Evolutionary conservation across 2,113 vertebrate genomes (phyloP).

Genomic region (Halichoerus grypus): DNA sequence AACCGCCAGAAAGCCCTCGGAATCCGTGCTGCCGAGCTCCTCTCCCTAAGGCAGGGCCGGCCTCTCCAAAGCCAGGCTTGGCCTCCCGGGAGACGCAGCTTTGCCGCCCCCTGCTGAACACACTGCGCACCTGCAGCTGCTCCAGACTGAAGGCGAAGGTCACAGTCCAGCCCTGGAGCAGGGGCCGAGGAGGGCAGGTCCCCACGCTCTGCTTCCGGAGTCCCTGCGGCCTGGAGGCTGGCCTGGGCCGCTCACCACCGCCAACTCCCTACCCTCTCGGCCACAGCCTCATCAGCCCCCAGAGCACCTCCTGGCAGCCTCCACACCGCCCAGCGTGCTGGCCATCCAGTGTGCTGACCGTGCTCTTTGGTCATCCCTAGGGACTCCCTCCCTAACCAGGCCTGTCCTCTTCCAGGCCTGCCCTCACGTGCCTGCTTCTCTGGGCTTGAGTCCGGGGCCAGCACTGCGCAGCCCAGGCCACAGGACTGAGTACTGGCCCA

Average conservation of each 20-base stretch:
- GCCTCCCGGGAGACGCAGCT: not conserved
- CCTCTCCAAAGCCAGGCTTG: rapidly evolving
- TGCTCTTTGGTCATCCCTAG: too few relatives aligned
- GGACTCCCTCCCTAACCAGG: not conserved
- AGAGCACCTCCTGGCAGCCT: not conserved
- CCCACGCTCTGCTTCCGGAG: rapidly evolving
- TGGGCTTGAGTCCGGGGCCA: rapidly evolving
- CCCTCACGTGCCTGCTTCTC: not conserved
- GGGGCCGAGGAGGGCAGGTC: rapidly evolving
- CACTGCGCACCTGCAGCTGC: not conserved
- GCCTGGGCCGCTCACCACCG: not conserved
- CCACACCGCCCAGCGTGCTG: not conserved
- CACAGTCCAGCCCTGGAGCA: not conserved
- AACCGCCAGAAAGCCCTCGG: not conserved
- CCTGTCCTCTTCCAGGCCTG: not conserved
- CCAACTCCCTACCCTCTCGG: not conserved
- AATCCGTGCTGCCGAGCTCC: not conserved
- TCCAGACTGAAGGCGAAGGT: not conserved
- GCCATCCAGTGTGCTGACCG: not conserved
- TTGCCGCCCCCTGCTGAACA: slow-evolving; percentile 8
- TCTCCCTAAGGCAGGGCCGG: not conserved
- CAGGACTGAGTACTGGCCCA: too few relatives aligned
- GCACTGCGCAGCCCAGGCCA: not conserved
- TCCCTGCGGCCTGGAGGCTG: not conserved
- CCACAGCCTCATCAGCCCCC: not conserved